These are phyloP conservation scores for Dendrophyllia cribrosa DNA, from an alignment of 64 coral and sea anemone genomes.

Conservation along the genomic window DNA sequence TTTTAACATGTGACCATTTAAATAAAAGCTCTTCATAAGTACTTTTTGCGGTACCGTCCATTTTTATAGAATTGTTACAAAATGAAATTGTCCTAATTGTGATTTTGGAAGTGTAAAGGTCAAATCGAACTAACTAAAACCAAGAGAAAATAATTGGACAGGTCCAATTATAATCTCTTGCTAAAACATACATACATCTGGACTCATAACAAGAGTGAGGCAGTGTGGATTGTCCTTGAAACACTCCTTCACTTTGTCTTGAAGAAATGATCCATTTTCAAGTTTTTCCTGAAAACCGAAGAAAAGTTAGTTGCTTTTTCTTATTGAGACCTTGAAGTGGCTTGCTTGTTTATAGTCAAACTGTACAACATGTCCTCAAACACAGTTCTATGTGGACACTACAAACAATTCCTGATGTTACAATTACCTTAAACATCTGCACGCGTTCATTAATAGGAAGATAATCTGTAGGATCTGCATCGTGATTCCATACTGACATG, in stretches of 20 bases:
- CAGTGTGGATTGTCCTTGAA: slow-evolving; percentile 94
- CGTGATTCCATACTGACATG: slow-evolving; percentile 96
- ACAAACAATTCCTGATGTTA: background rate
- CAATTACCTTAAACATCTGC: slow-evolving; percentile 87
- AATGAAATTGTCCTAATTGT: too few species aligned
- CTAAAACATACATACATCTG: slow-evolving; percentile 77
- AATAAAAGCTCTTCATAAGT: too few species aligned
- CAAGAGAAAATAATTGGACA: too few species aligned
- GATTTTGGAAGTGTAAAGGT: too few species aligned
- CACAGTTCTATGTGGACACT: background rate
- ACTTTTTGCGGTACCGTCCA: too few species aligned
- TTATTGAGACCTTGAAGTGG: background rate
- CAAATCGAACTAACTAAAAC: too few species aligned
- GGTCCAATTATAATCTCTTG: too few species aligned
- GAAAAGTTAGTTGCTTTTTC: background rate
- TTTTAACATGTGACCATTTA: too few species aligned
- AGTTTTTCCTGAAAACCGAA: slow-evolving; percentile 74
- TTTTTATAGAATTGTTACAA: too few species aligned
- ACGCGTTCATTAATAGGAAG: slow-evolving; percentile 92
- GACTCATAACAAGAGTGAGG: slow-evolving; percentile 85
- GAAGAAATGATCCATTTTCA: slow-evolving; percentile 76
- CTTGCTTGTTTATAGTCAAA: too few species aligned
- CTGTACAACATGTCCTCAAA: too few species aligned
- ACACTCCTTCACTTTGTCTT: slow-evolving; percentile 89
- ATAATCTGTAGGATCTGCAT: slow-evolving; percentile 91